These are phyloP conservation scores for Matsumurasca onukii DNA, from an alignment of 1,140 invertebrate species.

Conservation along the genomic window DNA sequence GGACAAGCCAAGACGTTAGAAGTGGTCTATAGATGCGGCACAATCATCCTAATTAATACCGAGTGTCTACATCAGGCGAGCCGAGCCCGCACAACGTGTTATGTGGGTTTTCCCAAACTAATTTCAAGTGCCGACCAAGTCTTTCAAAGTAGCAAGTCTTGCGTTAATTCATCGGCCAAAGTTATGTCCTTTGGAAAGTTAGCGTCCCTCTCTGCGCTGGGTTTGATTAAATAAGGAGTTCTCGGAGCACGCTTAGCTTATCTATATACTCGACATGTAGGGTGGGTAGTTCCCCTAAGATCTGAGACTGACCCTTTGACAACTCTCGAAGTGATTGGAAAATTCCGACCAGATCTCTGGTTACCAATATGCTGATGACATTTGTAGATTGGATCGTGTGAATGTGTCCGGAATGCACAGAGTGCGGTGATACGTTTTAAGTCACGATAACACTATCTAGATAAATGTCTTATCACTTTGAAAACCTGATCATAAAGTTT, in stretches of 20 bases:
- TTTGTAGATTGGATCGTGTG: too few relatives aligned
- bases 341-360: conserved; percentile 13
- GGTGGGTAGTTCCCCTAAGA: too few relatives aligned
- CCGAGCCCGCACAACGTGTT: background rate
- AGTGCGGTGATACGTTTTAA: too few relatives aligned
- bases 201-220: background rate
- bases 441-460: too few relatives aligned
- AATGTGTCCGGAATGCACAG: too few relatives aligned
- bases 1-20: too few relatives aligned
- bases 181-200: conserved; percentile 32
- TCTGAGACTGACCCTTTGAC: conserved; percentile 4
- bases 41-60: conserved; percentile 11
- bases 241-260: conserved; percentile 21
- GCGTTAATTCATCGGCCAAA: conserved; percentile 32
- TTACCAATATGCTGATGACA: too few relatives aligned
- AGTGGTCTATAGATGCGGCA: too few relatives aligned
- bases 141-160: conserved; percentile 33
- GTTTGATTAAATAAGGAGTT: conserved; percentile 31
- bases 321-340: conserved; percentile 16
- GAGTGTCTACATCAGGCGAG: background rate
- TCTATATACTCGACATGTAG: conserved; percentile 28
- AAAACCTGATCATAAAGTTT: too few relatives aligned
- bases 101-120: conserved; percentile 33
- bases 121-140: conserved; percentile 26
- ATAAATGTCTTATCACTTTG: too few relatives aligned